Base-by-base conservation (phyloP, 2,888 invertebrate genomes). In the Dasypolia templi region DNA sequence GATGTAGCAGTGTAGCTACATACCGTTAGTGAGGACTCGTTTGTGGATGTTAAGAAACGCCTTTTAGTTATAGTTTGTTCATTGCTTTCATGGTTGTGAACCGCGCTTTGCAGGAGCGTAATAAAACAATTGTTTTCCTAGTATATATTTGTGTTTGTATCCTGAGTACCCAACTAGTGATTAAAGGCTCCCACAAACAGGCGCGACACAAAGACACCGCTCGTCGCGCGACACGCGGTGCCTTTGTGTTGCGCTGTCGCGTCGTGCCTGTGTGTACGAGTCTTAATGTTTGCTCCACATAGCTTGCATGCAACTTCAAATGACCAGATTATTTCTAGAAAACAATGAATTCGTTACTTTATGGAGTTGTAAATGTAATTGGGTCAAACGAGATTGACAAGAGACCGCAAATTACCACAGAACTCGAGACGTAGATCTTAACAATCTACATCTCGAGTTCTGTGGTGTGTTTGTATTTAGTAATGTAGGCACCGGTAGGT, bases 361-460 rank as follows among this genome's bases (percentile, higher is more conserved):
- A 53, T 63, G 59, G 26, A n/a, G 55, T 61, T 55, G 22, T 19
- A 56, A 19, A 22, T n/a, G 17, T 39, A 68, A 69, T 69, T 69
- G 42, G 64, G 77, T 77, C 79, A 39, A 14, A 26, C 82, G 44
- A 61, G 64, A 69, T 77, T 64, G 17, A 51, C 51, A n/a, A 17
- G 32, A 46, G 17, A 61, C 22, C 19, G 17, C 39, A 42, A 29
- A 72, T 74, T 61, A 62, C 26, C 11, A 42, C 17, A 55, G 55
- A 65, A 56, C 26, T 64, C 19, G 72, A 59, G 49, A 66, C 51
- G n/a, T 39, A 51, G 56, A 53, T n/a, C n/a, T n/a, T 64, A 72
- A 58, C 11, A 46, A 29, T 59, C n/a, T n/a, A n/a, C n/a, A n/a
- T n/a, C n/a, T n/a, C n/a, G n/a, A n/a, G n/a, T n/a, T n/a, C n/a